These are phyloP conservation scores for Agonopterix arenella DNA, from an alignment of 2,888 invertebrate species.

Conservation along the genomic window DNA sequence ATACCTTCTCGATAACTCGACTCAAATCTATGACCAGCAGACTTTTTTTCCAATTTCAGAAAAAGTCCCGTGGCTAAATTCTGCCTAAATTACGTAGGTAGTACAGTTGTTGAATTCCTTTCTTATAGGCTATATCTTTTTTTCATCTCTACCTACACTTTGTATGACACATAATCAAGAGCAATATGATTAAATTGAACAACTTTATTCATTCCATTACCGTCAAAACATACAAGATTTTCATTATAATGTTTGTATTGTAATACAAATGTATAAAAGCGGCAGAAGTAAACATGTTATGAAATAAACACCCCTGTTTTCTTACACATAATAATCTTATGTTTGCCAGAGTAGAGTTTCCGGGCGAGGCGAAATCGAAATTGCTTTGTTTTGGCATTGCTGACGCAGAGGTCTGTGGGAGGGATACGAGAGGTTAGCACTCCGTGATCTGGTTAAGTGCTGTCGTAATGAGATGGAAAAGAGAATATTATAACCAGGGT, in stretches of 20 bases:
- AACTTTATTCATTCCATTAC: neutral
- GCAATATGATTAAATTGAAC: neutral
- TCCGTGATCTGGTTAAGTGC: slow-evolving; percentile 10
- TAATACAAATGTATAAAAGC: slow-evolving; percentile 35
- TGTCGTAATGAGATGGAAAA: neutral
- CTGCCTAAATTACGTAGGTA: no score
- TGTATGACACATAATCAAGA: neutral
- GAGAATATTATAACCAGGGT: no score
- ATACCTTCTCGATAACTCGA: no score
- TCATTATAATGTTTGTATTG: slow-evolving; percentile 21
- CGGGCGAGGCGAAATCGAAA: slow-evolving; percentile 42
- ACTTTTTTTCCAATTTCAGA: no score
- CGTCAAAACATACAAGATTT: neutral
- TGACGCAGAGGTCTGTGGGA: slow-evolving; percentile 14
- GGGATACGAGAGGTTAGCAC: slow-evolving; percentile 22
- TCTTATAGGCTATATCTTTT: no score
- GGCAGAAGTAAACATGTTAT: slow-evolving; percentile 42
- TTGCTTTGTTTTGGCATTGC: slow-evolving; percentile 58
- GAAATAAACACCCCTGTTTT: slow-evolving; percentile 49
- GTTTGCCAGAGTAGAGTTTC: slow-evolving; percentile 41
- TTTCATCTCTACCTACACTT: no score
- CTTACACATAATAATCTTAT: slow-evolving; percentile 59
- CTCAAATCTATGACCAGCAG: no score
- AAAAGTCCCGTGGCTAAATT: no score
- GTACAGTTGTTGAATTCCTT: no score